Evolutionary conservation across 2,797 vertebrate genomes (phyloP).

Genomic region (Halcyon leucocephala): DNA sequence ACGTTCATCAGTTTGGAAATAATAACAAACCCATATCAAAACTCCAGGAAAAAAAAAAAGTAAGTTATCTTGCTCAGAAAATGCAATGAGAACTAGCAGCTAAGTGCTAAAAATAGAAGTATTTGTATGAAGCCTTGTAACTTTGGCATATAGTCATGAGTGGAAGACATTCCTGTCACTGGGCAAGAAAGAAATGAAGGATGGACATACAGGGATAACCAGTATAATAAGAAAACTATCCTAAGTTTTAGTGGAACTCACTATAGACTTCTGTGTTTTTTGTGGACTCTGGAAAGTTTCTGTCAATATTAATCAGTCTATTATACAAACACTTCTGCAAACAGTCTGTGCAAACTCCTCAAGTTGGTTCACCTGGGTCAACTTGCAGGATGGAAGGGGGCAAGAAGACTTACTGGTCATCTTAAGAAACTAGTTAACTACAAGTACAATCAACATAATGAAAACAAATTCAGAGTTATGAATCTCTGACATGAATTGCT

Average conservation of each 20-base stretch:
- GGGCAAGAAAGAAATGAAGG: neutral
- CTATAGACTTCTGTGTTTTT: neutral
- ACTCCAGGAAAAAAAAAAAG: conserved; percentile 12
- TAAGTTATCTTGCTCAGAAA: conserved; percentile 18
- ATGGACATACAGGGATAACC: neutral
- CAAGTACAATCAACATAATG: neutral
- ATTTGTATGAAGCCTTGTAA: neutral
- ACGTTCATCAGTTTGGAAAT: neutral
- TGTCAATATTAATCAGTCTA: neutral
- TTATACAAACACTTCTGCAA: conserved; percentile 28
- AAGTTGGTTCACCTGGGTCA: neutral
- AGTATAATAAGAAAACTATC: neutral
- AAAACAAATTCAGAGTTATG: neutral
- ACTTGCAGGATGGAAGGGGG: neutral
- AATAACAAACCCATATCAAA: conserved; percentile 6
- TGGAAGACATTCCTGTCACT: neutral
- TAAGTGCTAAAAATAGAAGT: conserved; percentile 39
- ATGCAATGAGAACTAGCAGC: neutral
- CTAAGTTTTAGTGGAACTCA: neutral
- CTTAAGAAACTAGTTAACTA: neutral
- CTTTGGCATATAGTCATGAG: neutral
- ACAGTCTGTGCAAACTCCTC: conserved; percentile 9
- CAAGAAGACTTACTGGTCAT: neutral
- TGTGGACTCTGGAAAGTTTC: conserved; percentile 9
- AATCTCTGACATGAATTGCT: neutral